Percentiles rank a stretch among this genome's conserved stretches.
These are phyloP conservation scores for Congeria kusceri DNA, from an alignment of 2,888 invertebrate species.

Conservation along the genomic window DNA sequence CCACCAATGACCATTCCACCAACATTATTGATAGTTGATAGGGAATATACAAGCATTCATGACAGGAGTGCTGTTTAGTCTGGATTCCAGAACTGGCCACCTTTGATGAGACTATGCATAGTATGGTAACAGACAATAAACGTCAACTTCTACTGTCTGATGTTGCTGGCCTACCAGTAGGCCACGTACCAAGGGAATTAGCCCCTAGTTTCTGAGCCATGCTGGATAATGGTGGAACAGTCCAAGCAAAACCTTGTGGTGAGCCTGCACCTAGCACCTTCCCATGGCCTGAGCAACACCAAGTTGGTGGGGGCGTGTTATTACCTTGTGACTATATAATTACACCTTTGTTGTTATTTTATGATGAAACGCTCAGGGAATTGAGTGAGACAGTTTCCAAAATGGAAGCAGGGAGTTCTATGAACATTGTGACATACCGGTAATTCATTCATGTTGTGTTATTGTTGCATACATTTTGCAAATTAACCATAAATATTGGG, in stretches of 20 bases:
- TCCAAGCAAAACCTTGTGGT: too few relatives aligned
- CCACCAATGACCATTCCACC: conserved; percentile 3
- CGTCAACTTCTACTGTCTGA: conserved; percentile 13
- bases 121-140: conserved; percentile 19
- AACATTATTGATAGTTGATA: conserved; percentile 3
- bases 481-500: too few relatives aligned
- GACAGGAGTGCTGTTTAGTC: conserved; percentile 20
- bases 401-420: too few relatives aligned
- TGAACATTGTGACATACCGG: too few relatives aligned
- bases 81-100: conserved; percentile 21
- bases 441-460: too few relatives aligned
- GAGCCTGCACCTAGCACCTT: too few relatives aligned
- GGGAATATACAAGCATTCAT: conserved; percentile 7
- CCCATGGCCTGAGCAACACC: too few relatives aligned
- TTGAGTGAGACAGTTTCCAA: too few relatives aligned
- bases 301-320: too few relatives aligned
- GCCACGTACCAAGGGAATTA: conserved; percentile 9
- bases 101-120: neutral
- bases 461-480: too few relatives aligned
- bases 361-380: too few relatives aligned
- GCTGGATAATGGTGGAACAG: conserved; percentile 6
- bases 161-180: conserved; percentile 9
- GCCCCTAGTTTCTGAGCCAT: neutral
- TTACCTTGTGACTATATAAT: too few relatives aligned
- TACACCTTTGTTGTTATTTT: neutral